These are phyloP conservation scores for Euleptes europaea DNA, from an alignment of 2,113 vertebrate species.

Conservation along the genomic window DNA sequence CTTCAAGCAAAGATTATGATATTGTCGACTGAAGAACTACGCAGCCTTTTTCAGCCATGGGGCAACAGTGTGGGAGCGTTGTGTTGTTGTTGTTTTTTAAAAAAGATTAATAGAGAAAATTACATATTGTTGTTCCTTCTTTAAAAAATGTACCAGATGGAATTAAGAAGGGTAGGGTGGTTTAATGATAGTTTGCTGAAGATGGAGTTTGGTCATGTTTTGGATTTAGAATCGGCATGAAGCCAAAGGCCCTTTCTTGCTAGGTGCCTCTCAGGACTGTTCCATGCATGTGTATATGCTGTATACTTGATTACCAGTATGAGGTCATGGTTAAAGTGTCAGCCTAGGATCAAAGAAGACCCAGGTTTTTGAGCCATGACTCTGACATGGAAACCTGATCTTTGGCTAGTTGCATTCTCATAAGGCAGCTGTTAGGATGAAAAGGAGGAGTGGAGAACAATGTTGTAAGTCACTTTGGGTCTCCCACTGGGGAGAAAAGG, in stretches of 20 bases:
- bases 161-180: not conserved
- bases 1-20: slow-evolving; percentile 47
- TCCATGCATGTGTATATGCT: not conserved
- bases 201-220: not conserved
- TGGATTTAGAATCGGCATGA: not conserved
- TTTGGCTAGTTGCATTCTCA: too few relatives aligned
- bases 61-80: slow-evolving; percentile 14
- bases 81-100: slow-evolving; percentile 4
- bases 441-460: too few relatives aligned
- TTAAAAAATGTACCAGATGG: not conserved
- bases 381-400: too few relatives aligned
- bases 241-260: not conserved
- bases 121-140: not conserved
- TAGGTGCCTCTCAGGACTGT: not conserved
- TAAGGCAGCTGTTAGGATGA: too few relatives aligned
- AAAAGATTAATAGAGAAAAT: slow-evolving; percentile 12
- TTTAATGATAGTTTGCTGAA: not conserved
- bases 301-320: not conserved
- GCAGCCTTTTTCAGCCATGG: slow-evolving; percentile 17
- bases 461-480: too few relatives aligned
- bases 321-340: too few relatives aligned
- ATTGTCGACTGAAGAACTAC: slow-evolving; percentile 39
- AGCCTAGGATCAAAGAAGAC: too few relatives aligned
- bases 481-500: too few relatives aligned
- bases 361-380: too few relatives aligned